Evolutionary conservation across 2,888 invertebrate genomes (phyloP), one percentile per base, ranked within the genome.

Genomic region (Hemithea aestivaria): DNA sequence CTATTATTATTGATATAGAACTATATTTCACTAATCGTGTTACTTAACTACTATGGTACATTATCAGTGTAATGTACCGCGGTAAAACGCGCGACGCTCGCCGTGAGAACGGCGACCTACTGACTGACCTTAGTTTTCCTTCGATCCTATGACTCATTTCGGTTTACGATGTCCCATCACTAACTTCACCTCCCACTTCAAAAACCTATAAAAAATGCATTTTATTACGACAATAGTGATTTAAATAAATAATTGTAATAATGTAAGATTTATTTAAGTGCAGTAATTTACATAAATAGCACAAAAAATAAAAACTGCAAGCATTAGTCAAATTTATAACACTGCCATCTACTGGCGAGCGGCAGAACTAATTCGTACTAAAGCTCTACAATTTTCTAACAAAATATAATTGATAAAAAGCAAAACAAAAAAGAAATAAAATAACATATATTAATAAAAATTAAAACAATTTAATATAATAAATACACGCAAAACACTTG

Each of bases 121-220:
- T 66, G 62, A 59, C 59, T 61, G 60, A 60, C 61, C 54, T 53
- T 53, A 47, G 44, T 40, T 53, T 51, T 51, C 52, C 61, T 62
- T 73, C 73, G 69, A 71, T 69, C 60, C 54, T 45, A 52, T 62
- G 70, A 71, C 50, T 68, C 72, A 69, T 60, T 58, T 57, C 60
- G 42, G 45, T 54, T 63, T 62, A 62, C 62, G 62, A 46, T 50
- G 53, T 56, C 45, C 49, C 52, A 48, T 37, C 48, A 50, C 61
- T 47, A 59, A 60, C 58, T 59, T 62, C 60, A 62, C 45, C 25
- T n/a, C n/a, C n/a, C n/a, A n/a, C n/a, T n/a, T n/a, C n/a, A 27
- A 29, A 40, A 39, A 44, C 28, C 30, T 8, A 10, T 16, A 16
- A 16, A 16, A 16, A 16, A 16, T 16, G 16, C 16, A 16, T 16